Conservation (phyloP, 2,113 vertebrate species). For the Rhea pennata region DNA sequence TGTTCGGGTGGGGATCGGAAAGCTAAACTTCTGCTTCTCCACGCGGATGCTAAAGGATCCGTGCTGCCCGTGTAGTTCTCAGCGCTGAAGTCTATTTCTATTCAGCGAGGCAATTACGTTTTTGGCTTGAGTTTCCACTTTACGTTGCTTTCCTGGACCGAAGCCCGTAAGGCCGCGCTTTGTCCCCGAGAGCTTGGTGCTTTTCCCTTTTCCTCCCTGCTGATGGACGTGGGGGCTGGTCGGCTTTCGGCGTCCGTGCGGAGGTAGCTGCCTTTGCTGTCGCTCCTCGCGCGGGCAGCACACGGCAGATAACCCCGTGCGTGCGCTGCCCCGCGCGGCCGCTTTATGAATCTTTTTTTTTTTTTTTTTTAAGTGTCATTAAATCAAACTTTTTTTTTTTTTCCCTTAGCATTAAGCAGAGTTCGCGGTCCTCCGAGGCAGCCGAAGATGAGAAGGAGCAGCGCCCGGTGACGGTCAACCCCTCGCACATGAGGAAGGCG, state of each 20-base stretch:
- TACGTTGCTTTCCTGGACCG: slow-evolving; percentile 27
- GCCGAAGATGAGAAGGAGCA: slow-evolving; percentile 83
- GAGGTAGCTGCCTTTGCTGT: not conserved
- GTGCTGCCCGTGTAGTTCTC: not conserved
- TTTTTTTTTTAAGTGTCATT: not conserved
- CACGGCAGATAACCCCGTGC: not conserved
- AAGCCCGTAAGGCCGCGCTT: slow-evolving; percentile 28
- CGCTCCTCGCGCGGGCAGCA: not conserved
- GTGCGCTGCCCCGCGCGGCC: not conserved
- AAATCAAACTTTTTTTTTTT: not conserved
- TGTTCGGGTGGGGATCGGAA: not conserved
- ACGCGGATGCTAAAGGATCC: not conserved
- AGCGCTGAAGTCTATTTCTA: not conserved
- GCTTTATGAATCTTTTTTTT: not conserved
- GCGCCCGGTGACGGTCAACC: slow-evolving; percentile 85
- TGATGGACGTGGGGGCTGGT: slow-evolving; percentile 17
- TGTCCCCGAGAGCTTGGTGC: slow-evolving; percentile 42
- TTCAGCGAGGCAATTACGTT: slow-evolving; percentile 17
- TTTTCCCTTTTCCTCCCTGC: slow-evolving; percentile 1
- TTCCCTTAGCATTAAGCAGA: slow-evolving; percentile 72
- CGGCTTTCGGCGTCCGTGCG: not conserved
- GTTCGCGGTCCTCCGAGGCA: slow-evolving; percentile 73
- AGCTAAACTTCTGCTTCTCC: not conserved
- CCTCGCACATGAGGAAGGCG: slow-evolving; percentile 92
- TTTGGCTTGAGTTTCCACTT: slow-evolving; percentile 35